Base-by-base conservation (phyloP, 1,140 invertebrate genomes). In the Eufriesea mexicana region DNA sequence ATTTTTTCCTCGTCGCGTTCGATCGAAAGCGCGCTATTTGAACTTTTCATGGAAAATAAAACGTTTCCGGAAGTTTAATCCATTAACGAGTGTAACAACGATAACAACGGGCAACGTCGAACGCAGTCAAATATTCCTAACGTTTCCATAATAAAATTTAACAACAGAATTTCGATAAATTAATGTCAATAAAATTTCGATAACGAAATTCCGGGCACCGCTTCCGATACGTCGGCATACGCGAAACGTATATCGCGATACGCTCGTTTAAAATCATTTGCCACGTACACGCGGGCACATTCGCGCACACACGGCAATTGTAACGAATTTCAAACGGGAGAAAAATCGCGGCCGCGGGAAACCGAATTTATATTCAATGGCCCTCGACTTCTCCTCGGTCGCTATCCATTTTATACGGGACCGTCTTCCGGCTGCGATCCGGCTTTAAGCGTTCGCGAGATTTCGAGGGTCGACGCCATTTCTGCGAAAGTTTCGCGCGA, bases 201-300 rank as follows among this genome's bases (percentile, higher is more conserved):
- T 57, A 67, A 67, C 61, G n/a, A 54, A 55, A 81, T 57, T 76
- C 25, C 42, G 14, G 35, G 5, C 25, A 28, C 25, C 14, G 20
- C n/a, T 9, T 10, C 20, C 25, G 18, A 64, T 47, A 16, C 51
- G 47, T 20, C 14, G n/a, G 61, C 25, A 18, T 10, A 45, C 42
- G 42, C 49, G 28, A 45, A 62, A 55, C 47, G 20, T 35, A 49
- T 8, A n/a, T 16, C 45, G 14, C 25, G 68, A 62, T 64, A 47
- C 25, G 20, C 51, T n/a, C 79, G 71, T 76, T 81, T 76, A 67
- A 75, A 75, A 81, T 76, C 51, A 57, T 76, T 79, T n/a, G 59
- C 7, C n/a, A 70, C 6, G 57, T 12, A 8, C 5, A 45, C 49
- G 14, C 5, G 7, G 23, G 2, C 10, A n/a, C 47, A 5, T 59